These are phyloP conservation scores for Pocillopora damicornis DNA, from an alignment of 64 coral and sea anemone species.

Conservation along the genomic window DNA sequence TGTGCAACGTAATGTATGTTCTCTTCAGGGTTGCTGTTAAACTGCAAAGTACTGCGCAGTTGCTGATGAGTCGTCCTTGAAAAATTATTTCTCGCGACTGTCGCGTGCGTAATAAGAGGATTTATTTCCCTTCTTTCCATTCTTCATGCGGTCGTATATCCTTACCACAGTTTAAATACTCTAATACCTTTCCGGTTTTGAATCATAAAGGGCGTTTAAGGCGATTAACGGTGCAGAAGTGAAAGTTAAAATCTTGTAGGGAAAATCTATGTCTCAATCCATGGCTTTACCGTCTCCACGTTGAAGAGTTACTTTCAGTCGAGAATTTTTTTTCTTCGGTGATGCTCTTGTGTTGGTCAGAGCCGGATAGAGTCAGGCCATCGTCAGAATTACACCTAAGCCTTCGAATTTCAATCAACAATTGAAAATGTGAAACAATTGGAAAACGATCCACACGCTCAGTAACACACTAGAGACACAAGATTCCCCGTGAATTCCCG, in stretches of 20 bases:
- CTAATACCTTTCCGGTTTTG: neutral
- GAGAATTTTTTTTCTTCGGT: too few relatives aligned
- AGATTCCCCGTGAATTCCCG: conserved; percentile 1
- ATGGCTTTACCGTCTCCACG: too few relatives aligned
- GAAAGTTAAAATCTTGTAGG: neutral
- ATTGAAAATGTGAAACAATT: neutral
- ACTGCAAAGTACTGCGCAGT: neutral
- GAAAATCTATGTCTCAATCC: neutral
- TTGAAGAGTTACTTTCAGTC: too few relatives aligned
- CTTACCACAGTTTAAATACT: neutral
- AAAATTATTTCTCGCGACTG: neutral
- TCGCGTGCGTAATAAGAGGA: neutral
- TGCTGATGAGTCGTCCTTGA: neutral
- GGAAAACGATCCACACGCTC: conserved; percentile 1
- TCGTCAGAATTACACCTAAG: neutral
- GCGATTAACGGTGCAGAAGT: neutral
- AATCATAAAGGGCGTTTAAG: neutral
- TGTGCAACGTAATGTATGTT: conserved; percentile 8
- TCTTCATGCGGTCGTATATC: neutral
- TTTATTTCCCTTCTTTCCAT: conserved; percentile 1
- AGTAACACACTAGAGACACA: neutral
- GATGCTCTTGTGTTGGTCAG: too few relatives aligned
- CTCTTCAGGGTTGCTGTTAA: neutral
- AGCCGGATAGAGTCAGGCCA: neutral
- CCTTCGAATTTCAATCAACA: conserved; percentile 2